Evolutionary conservation across 2,797 vertebrate species (phyloP).

Genomic region (Lutjanus campechanus): DNA sequence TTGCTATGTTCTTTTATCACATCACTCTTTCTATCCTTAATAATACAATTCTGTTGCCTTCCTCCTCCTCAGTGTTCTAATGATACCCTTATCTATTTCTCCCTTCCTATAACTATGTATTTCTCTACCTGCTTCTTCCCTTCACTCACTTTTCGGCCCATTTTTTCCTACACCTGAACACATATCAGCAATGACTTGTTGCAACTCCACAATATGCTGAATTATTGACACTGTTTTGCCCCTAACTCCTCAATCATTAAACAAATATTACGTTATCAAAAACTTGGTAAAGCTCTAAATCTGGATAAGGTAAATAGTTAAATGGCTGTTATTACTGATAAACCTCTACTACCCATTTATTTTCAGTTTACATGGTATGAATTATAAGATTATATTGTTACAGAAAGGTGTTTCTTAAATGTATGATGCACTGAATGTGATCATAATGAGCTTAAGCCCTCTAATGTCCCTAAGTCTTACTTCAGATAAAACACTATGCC

Average conservation of each 20-base stretch:
- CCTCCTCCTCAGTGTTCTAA: neutral
- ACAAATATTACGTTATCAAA: neutral
- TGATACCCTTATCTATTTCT: neutral
- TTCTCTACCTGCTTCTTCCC: neutral
- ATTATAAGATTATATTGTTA: neutral
- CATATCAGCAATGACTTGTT: neutral
- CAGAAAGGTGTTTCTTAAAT: neutral
- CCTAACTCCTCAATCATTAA: neutral
- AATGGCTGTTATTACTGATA: neutral
- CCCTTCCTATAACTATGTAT: neutral
- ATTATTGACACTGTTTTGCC: neutral
- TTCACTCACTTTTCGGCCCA: no score
- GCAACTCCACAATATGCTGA: neutral
- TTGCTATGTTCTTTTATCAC: neutral
- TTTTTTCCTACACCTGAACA: neutral
- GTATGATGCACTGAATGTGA: neutral
- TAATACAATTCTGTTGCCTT: neutral
- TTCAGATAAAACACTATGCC: conserved; percentile 2
- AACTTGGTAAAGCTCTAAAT: neutral
- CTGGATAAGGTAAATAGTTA: no score
- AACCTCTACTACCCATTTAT: neutral
- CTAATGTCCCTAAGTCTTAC: neutral
- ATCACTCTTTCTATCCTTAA: neutral
- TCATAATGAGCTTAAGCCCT: neutral
- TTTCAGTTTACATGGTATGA: neutral